Evolutionary conservation across 2,113 vertebrate genomes (phyloP), one percentile per base, ranked within the genome.

Genomic region (Shinisaurus crocodilurus): DNA sequence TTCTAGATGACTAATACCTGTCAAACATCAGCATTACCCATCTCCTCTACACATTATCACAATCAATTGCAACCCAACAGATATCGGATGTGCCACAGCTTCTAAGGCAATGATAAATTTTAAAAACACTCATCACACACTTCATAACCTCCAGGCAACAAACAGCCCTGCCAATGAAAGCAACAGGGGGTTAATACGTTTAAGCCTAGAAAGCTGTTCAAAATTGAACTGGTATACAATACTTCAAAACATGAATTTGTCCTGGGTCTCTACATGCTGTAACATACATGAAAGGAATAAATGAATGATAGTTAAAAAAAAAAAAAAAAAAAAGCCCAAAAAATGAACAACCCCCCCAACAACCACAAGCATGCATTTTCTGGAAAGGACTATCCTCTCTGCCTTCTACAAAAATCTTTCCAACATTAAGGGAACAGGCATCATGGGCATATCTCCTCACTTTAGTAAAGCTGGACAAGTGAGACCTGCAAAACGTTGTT

Each of bases 141-240:
- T 74, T 91, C 87, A 91, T 77, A 89, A 54, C 85, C 80, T 84
- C 89, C 86, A 94, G 79, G 82, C 93, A 84, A 85, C 82, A 86
- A 89, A 43, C 29, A 92, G 83, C 0, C 0, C 91, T 90, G 54
- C 23, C 20, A 89, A 70, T n/a, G 37, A 57, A 89, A 87, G 32
- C 6, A 87, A 40, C 6, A 4, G 34, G 48, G 65, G 0, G 80
- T 34, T 0, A 75, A 0, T 32, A 85, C 34, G 85, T 85, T 3
- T 74, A 23, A 92, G 34, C 25, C 18, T 84, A 27, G 37, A 85
- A 90, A 86, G 43, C 54, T 40, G 3, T 15, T 32, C 40, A 79
- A 94, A 93, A 63, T 0, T 29, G 85, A 85, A 89, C 9, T 34
- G 32, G 32, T 40, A 37, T 60, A 90, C 3, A 69, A 80, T n/a